These are phyloP conservation scores for Ormia ochracea DNA, from an alignment of 2,888 invertebrate genomes.

Conservation along the genomic window DNA sequence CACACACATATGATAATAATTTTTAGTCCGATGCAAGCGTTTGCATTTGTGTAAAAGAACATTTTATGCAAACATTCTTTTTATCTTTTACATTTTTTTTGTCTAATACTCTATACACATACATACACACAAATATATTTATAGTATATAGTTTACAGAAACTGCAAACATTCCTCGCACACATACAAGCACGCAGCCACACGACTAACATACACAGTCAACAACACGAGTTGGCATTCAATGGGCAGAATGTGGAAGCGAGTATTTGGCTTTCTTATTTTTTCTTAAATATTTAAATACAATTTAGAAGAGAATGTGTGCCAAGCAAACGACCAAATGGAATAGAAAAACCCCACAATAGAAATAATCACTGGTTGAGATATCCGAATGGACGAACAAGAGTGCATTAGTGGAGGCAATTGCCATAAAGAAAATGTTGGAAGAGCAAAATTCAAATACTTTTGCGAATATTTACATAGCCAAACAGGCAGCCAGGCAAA, in stretches of 20 bases:
- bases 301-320: constrained; percentile 46
- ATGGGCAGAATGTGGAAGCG: constrained; percentile 21
- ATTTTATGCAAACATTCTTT: constrained; percentile 45
- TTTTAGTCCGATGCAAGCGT: neutral
- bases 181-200: neutral
- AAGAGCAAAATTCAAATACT: constrained; percentile 24
- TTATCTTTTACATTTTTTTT: too few relatives aligned
- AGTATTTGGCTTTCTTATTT: constrained; percentile 16
- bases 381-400: neutral
- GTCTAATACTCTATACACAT: too few relatives aligned
- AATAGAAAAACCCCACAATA: constrained; percentile 1
- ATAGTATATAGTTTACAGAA: constrained; percentile 24
- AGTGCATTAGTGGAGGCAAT: constrained; percentile 19
- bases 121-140: neutral
- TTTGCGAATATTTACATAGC: neutral
- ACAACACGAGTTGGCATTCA: constrained; percentile 45
- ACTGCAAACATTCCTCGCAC: neutral
- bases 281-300: constrained; percentile 51
- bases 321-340: constrained; percentile 36
- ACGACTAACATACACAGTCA: neutral
- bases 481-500: neutral
- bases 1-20: constrained; percentile 1
- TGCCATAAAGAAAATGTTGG: constrained; percentile 42
- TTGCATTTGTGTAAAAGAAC: constrained; percentile 3
- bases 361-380: constrained; percentile 15